Evolutionary conservation across 2,888 invertebrate genomes (phyloP).

Genomic region (Monopis laevigella): DNA sequence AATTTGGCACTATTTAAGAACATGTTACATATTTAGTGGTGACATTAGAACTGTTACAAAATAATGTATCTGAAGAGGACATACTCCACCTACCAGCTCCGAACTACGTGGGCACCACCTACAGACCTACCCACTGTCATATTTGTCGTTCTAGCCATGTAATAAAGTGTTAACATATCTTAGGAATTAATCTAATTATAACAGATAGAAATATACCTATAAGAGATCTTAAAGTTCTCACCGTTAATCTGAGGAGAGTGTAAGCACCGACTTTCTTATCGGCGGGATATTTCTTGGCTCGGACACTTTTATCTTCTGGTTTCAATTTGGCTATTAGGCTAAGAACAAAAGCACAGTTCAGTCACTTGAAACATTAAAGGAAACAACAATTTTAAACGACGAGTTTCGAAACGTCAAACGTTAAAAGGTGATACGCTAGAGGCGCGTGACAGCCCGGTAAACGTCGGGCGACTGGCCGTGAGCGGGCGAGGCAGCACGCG

Average conservation of each 20-base stretch:
- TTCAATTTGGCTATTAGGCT: too few relatives aligned
- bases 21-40: too few relatives aligned
- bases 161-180: too few relatives aligned
- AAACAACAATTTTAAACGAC: slow-evolving; percentile 23
- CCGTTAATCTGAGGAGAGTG: slow-evolving; percentile 43
- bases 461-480: slow-evolving; percentile 50
- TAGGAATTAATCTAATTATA: not conserved
- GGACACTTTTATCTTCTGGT: too few relatives aligned
- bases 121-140: slow-evolving; percentile 50
- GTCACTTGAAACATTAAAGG: not conserved
- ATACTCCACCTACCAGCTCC: slow-evolving; percentile 47
- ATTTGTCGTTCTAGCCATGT: too few relatives aligned
- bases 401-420: slow-evolving; percentile 48
- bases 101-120: slow-evolving; percentile 60
- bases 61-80: slow-evolving; percentile 29
- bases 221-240: slow-evolving; percentile 38
- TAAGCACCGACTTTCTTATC: slow-evolving; percentile 41
- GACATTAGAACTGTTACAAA: too few relatives aligned
- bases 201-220: not conserved
- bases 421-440: slow-evolving; percentile 18
- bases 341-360: slow-evolving; percentile 1
- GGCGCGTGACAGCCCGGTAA: slow-evolving; percentile 50
- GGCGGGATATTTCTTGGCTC: slow-evolving; percentile 31
- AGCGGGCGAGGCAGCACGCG: slow-evolving; percentile 44
- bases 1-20: too few relatives aligned